phyloP scores from a whole-genome alignment of 2,797 vertebrate genomes.

The Molossus molossus region DNA sequence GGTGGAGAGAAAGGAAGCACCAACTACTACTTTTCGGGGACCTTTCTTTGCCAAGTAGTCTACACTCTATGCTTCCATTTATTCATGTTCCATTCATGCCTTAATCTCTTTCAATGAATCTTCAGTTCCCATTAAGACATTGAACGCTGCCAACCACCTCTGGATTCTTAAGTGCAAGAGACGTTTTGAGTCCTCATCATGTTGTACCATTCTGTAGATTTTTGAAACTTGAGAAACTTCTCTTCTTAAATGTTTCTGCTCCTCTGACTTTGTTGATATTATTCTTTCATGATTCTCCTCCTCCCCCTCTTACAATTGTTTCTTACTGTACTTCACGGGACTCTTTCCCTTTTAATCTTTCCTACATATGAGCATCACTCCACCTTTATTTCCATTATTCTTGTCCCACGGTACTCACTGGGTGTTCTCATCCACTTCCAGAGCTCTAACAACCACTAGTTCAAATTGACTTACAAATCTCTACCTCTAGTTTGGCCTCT shows the following conservation, averaged over 20 bases:
- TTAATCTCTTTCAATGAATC: background rate
- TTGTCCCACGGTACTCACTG: background rate
- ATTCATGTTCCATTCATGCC: background rate
- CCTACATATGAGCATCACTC: background rate
- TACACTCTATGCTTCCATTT: background rate
- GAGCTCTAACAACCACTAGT: background rate
- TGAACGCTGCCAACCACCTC: constrained; percentile 6
- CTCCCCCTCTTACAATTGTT: background rate
- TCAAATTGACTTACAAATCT: background rate
- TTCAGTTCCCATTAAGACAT: background rate
- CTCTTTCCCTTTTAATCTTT: background rate
- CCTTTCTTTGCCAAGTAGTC: constrained; percentile 22
- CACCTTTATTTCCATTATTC: background rate
- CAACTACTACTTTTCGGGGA: background rate
- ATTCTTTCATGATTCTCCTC: background rate
- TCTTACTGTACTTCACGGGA: background rate
- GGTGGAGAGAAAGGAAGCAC: background rate
- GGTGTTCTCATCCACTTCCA: background rate
- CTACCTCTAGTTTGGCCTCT: background rate
- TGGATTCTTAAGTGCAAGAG: constrained; percentile 20
- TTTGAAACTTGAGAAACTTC: background rate
- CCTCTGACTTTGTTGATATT: background rate
- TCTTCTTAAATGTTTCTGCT: background rate
- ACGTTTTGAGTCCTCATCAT: background rate
- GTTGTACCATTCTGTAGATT: background rate